Evolutionary conservation across 2,797 vertebrate genomes (phyloP), one percentile per base, ranked within the genome.

Genomic region (Rallus crepitans): DNA sequence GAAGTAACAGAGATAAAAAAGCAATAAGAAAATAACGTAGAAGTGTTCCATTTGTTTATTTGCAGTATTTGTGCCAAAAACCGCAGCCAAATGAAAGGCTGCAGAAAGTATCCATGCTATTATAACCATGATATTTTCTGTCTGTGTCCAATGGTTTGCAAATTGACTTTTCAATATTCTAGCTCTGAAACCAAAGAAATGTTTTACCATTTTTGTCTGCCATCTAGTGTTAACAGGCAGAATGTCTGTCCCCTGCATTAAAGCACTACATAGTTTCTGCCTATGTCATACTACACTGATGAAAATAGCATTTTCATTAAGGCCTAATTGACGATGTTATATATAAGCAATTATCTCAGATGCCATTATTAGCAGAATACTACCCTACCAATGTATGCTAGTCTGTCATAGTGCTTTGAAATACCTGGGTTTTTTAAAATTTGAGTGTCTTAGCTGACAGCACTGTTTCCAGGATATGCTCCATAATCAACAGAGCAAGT

Each of bases 161-260:
- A 66, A 87, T 77, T 80, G 90, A 66, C 77, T 65, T 81, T 72
- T 87, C 75, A 63, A 7, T 19, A 42, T 60, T 79, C 21, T 40
- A 8, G 4, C 33, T 40, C 47, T 59, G 45, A 95, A 95, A 94
- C 56, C 11, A 80, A 79, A 30, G 80, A 65, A 80, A 78, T 35
- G 19, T 92, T 87, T 96, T 91, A 64, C 75, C 93, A 91, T 57
- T 96, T 97, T 87, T 61, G 85, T 82, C 96, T 98, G 97, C 97
- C 97, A 97, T 90, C 97, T 98, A 96, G 97, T 90, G 97, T 96
- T 95, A 60, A 63, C 71, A 97, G 76, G 18, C 39, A 94, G 85
- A 85, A 96, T 40, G 72, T 6, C 16, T 31, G 20, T 55, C 21
- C 42, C 56, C 21, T 11, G 15, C 25, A 15, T 72, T 73, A 56